Conservation (phyloP, 2,113 vertebrate genomes). For the Onychostruthus taczanowskii region DNA sequence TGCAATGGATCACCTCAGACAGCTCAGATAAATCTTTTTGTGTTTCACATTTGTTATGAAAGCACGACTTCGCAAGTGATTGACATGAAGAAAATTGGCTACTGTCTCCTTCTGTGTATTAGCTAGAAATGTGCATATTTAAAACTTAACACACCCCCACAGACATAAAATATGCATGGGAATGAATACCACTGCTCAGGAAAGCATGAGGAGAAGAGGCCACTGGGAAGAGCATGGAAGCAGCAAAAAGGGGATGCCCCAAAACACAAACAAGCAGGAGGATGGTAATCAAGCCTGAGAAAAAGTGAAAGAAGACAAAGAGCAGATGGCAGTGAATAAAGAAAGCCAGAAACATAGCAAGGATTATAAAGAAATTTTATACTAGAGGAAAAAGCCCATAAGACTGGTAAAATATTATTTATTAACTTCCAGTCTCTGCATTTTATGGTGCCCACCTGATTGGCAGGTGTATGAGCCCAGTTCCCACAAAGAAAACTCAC, state of each 20-base stretch:
- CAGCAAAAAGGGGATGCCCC: not conserved
- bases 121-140: slow-evolving; percentile 2
- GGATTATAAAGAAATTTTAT: slow-evolving; percentile 4
- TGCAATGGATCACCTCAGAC: not conserved
- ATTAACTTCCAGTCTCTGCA: not conserved
- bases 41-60: slow-evolving; percentile 25
- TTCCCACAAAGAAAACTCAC: not conserved
- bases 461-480: not conserved
- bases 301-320: slow-evolving; percentile 29
- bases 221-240: not conserved
- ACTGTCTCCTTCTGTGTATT: not conserved
- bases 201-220: not conserved
- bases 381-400: not conserved
- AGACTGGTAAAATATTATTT: slow-evolving; percentile 14
- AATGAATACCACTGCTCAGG: not conserved
- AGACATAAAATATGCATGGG: not conserved
- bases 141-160: not conserved
- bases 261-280: slow-evolving; percentile 21
- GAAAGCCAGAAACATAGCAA: slow-evolving; percentile 27
- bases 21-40: not conserved
- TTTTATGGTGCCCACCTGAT: not conserved
- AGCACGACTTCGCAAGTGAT: slow-evolving; percentile 12
- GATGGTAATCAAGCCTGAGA: not conserved
- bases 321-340: slow-evolving; percentile 26
- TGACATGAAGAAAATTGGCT: slow-evolving; percentile 2